Base-by-base conservation (phyloP, 2,113 vertebrate species). In the Xyrauchen texanus region DNA sequence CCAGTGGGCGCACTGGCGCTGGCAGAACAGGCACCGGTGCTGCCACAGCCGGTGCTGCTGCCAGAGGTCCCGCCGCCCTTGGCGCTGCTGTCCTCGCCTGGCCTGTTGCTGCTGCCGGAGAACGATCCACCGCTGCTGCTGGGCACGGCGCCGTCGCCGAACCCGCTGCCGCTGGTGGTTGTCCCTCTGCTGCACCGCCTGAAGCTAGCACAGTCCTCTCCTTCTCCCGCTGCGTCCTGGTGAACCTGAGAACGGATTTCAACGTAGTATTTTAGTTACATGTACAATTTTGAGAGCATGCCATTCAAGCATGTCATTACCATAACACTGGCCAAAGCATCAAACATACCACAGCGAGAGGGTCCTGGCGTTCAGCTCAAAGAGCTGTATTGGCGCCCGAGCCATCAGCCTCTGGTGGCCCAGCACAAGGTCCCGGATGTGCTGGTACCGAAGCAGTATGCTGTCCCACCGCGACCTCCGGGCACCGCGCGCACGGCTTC, bases 361-460 rank as follows among this genome's bases (percentile, higher is more conserved):
- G 60, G 77, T 78, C 66, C 67, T 68, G 13, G 15, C 21, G 12
- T 72, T 63, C 7, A 79, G 49, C 47, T 72, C 60, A 42, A 69
- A 68, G 10, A 78, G 66, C 66, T 78, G 76, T 7, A 78, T 53
- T 0, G 1, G 16, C 9, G 66, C 42, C 53, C 15, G 52, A 21
- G 64, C 76, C 76, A 78, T 78, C 76, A 77, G 63, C 64, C 49
- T 52, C 51, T 13, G 62, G 63, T 67, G 46, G 21, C 76, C 63
- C 2, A 74, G 71, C 52, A 58, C 55, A 53, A 74, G 12, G 51
- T 74, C 42, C 9, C 71, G 11, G 21, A 74, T 46, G 12, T 60
- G 51, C 21, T 3, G 7, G 64, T 78, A 78, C 7, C 47, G 13
- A 11, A 7, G 21, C 42, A 78, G 65, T 0, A 68, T 58, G 66